Conservation (phyloP, 2,797 vertebrate species). For the Takifugu ocellatus region DNA sequence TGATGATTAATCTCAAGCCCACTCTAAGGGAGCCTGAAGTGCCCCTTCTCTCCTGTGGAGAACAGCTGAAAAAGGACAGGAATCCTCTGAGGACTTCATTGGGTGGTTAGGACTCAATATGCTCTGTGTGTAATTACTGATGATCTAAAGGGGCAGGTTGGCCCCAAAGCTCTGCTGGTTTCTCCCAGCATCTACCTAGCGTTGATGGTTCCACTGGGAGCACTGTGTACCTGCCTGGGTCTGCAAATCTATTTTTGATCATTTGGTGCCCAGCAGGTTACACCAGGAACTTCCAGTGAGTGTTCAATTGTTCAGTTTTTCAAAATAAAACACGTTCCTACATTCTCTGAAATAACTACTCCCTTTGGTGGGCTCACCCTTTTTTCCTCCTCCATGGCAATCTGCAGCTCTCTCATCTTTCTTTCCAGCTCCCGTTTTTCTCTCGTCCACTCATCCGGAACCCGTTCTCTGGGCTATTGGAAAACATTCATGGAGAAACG, state of each 20-base stretch:
- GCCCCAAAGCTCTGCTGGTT: no score
- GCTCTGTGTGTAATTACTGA: conserved; percentile 36
- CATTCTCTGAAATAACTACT: not conserved
- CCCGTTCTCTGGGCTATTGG: conserved; percentile 50
- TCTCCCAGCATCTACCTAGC: no score
- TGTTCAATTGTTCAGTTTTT: no score
- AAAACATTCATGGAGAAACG: conserved; percentile 1
- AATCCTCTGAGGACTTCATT: conserved; percentile 19
- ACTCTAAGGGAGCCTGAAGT: conserved; percentile 30
- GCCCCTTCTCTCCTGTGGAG: conserved; percentile 23
- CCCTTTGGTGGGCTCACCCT: conserved; percentile 66
- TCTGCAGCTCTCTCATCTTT: conserved; percentile 78
- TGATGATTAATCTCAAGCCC: conserved; percentile 57
- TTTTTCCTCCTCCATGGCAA: conserved; percentile 72
- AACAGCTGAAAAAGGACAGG: conserved; percentile 29
- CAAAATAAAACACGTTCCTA: not conserved
- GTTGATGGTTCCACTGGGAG: no score
- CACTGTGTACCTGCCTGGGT: no score
- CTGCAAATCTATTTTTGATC: no score
- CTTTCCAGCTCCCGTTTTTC: conserved; percentile 74
- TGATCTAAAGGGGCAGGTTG: conserved; percentile 33
- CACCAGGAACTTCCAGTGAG: no score
- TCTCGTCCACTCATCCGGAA: conserved; percentile 56
- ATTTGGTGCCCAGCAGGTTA: no score
- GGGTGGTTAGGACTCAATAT: conserved; percentile 4